Percentiles rank a stretch among this genome's conserved stretches.
These are phyloP conservation scores for Coturnix japonica DNA, from an alignment of 2,113 vertebrate genomes.

Conservation along the genomic window DNA sequence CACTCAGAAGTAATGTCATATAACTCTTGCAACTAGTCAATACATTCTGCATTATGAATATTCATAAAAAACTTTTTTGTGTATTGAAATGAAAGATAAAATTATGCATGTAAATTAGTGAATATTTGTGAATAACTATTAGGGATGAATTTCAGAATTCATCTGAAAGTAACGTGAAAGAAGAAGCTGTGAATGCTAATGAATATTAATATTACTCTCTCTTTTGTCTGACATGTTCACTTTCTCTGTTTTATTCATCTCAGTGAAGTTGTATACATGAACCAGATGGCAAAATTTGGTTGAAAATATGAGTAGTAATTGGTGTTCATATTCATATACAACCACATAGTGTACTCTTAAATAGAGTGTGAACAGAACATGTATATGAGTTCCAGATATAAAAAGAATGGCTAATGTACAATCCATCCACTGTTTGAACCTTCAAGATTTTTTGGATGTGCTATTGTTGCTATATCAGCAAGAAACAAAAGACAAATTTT, in stretches of 20 bases:
- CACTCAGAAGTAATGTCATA: conserved; percentile 14
- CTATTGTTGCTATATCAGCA: neutral
- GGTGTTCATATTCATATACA: neutral
- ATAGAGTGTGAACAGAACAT: neutral
- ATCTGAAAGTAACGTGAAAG: neutral
- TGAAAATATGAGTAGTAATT: conserved; percentile 36
- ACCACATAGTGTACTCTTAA: neutral
- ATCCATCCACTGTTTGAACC: neutral
- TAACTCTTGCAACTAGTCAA: conserved; percentile 16
- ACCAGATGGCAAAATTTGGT: conserved; percentile 61
- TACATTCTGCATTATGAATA: conserved; percentile 30
- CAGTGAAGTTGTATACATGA: neutral
- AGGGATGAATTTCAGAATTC: neutral
- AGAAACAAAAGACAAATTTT: neutral
- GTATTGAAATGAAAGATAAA: conserved; percentile 22
- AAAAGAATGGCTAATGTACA: neutral
- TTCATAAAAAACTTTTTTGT: conserved; percentile 16
- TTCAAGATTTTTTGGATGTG: neutral
- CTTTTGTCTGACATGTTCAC: neutral
- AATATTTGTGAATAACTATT: conserved; percentile 30
- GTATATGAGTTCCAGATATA: neutral
- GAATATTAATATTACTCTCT: conserved; percentile 29
- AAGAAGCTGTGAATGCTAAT: neutral
- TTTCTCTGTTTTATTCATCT: neutral
- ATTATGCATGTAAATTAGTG: conserved; percentile 27